A percentile compares a stretch with the other conserved stretches of the same genome.
Evolutionary conservation across 2,888 invertebrate species (phyloP).

Genomic region (Busseola fusca): DNA sequence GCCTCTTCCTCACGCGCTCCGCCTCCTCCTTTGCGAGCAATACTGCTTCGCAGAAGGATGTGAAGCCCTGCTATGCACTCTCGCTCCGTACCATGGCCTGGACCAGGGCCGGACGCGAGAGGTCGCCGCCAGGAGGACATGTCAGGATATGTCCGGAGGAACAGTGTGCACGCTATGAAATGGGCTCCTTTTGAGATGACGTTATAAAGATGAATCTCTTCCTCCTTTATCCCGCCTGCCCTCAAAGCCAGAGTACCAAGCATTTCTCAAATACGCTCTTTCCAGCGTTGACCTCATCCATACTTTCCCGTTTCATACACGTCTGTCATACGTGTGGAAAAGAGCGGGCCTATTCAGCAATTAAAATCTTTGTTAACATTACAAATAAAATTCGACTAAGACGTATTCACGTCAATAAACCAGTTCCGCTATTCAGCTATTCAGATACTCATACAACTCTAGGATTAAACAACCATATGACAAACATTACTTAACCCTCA

Average conservation of each 20-base stretch:
- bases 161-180: background rate
- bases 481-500: conserved; percentile 6
- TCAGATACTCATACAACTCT: background rate
- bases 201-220: background rate
- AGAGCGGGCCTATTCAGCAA: background rate
- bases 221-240: background rate
- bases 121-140: too few relatives aligned
- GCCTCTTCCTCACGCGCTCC: too few relatives aligned
- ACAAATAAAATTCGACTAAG: conserved; percentile 27
- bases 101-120: too few relatives aligned
- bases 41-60: too few relatives aligned
- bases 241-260: background rate
- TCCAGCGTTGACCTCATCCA: background rate
- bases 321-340: too few relatives aligned
- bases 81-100: too few relatives aligned
- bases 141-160: too few relatives aligned
- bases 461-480: background rate
- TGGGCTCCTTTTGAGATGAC: background rate
- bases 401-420: too few relatives aligned
- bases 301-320: background rate
- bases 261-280: background rate
- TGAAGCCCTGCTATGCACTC: too few relatives aligned
- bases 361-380: conserved; percentile 27
- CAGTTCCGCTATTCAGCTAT: background rate
- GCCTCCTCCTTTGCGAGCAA: too few relatives aligned